Evolutionary conservation across 2,888 invertebrate species (phyloP).

Genomic region (Hydriomena furcata): DNA sequence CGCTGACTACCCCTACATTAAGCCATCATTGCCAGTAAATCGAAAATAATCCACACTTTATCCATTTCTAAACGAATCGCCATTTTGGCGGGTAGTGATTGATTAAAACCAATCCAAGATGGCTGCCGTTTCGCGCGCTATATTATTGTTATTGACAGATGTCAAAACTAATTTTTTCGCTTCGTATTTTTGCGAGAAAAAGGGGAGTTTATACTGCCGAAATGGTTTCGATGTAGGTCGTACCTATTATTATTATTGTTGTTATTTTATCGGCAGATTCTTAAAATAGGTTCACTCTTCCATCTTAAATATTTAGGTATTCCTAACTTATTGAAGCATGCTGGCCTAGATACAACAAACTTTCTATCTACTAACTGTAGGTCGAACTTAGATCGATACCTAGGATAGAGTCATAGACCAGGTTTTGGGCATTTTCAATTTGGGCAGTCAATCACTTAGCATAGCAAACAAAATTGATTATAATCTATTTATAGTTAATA

Average conservation of each 20-base stretch:
- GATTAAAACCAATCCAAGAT: constrained; percentile 38
- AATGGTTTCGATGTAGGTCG: neutral
- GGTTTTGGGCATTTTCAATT: too few species aligned
- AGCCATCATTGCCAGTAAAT: constrained; percentile 2
- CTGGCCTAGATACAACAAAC: too few species aligned
- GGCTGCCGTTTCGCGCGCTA: constrained; percentile 27
- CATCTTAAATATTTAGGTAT: too few species aligned
- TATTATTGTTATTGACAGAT: constrained; percentile 35
- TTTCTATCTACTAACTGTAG: too few species aligned
- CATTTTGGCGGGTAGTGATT: constrained; percentile 30
- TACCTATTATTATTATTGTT: neutral
- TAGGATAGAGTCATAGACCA: too few species aligned
- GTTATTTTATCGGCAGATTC: neutral
- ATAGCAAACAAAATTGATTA: too few species aligned
- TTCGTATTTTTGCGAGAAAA: constrained; percentile 16
- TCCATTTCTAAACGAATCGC: constrained; percentile 15
- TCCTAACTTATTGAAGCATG: too few species aligned
- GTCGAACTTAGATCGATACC: too few species aligned
- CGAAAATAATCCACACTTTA: constrained; percentile 7
- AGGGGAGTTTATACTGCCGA: neutral
- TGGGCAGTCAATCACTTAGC: too few species aligned
- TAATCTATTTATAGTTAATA: too few species aligned
- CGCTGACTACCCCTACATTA: constrained; percentile 10
- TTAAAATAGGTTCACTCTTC: neutral
- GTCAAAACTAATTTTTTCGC: constrained; percentile 25